Conservation (phyloP, 2,888 invertebrate species). For the Yponomeuta plumbellus region DNA sequence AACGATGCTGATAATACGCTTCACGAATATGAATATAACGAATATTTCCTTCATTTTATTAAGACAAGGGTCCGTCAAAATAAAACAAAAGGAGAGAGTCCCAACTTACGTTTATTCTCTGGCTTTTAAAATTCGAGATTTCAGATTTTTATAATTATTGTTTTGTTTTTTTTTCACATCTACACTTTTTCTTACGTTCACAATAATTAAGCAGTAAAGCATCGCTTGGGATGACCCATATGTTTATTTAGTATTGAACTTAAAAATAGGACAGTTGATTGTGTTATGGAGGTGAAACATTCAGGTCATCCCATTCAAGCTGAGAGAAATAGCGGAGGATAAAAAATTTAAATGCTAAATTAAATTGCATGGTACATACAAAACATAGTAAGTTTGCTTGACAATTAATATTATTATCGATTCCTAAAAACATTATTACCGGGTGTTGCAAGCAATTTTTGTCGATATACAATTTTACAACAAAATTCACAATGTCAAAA, state of each 20-base stretch:
- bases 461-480: neutral
- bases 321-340: neutral
- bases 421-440: neutral
- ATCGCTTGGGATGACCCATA: neutral
- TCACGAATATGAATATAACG: too few species aligned
- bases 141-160: conserved; percentile 16
- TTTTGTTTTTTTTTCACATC: conserved; percentile 1
- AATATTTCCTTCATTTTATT: too few species aligned
- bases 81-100: conserved; percentile 40
- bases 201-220: neutral
- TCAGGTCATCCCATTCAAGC: neutral
- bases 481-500: neutral
- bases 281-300: neutral
- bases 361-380: neutral
- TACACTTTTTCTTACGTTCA: conserved; percentile 3
- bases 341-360: neutral
- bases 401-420: neutral
- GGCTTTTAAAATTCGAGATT: conserved; percentile 44
- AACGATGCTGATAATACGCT: neutral
- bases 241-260: neutral
- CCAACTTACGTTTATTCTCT: conserved; percentile 41
- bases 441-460: neutral
- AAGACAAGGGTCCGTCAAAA: conserved; percentile 21
- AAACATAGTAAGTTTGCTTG: too few species aligned
- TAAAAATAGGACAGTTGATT: neutral